Percentiles rank a stretch among this genome's conserved stretches.
Evolutionary conservation across 2,113 vertebrate species (phyloP).

Genomic region (Albula glossodonta): DNA sequence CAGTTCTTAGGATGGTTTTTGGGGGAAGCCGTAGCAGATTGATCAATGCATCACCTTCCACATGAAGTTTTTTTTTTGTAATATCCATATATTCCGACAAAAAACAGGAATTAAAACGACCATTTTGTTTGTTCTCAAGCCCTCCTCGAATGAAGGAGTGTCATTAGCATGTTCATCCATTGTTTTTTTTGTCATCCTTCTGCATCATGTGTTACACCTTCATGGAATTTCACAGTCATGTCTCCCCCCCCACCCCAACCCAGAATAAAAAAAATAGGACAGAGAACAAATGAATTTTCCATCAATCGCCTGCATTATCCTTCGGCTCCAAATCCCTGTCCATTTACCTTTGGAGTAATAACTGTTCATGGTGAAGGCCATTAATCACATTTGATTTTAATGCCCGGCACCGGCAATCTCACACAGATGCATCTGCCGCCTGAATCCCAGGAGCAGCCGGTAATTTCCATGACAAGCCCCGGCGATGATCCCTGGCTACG

Average conservation of each 20-base stretch:
- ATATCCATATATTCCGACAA: background rate
- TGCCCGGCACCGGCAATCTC: background rate
- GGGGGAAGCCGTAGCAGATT: background rate
- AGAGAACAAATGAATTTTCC: constrained; percentile 8
- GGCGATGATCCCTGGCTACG: constrained; percentile 1
- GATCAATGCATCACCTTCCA: background rate
- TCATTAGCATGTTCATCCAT: background rate
- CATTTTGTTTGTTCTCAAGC: background rate
- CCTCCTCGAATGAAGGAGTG: background rate
- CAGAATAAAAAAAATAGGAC: background rate
- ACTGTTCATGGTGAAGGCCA: background rate
- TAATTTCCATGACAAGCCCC: constrained; percentile 16
- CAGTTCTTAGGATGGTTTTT: background rate
- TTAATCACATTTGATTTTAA: constrained; percentile 21
- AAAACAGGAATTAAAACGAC: background rate
- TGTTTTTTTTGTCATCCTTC: constrained; percentile 7
- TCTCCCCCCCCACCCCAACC: background rate
- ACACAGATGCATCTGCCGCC: background rate
- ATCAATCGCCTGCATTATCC: constrained; percentile 6
- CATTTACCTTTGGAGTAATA: constrained; percentile 18
- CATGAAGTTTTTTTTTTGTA: background rate
- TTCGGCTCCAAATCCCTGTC: constrained; percentile 4
- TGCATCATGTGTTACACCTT: background rate
- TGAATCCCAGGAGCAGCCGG: constrained; percentile 9
- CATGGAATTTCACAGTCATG: background rate